phyloP scores from a whole-genome alignment of 2,888 invertebrate species.

The Drosophila aldrichi region DNA sequence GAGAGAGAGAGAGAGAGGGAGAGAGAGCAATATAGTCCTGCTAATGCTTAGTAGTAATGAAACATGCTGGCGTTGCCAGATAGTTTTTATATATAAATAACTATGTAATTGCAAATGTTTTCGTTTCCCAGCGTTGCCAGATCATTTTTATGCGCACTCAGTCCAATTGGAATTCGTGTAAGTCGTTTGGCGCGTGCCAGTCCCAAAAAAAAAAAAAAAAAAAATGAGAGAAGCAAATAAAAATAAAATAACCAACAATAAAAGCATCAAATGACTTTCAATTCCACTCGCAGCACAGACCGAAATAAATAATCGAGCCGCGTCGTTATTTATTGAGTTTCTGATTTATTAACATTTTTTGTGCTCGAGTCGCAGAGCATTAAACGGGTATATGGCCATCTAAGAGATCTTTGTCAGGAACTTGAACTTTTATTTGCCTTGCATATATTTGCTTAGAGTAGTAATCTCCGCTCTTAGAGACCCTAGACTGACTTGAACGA shows the following conservation, averaged over 20 bases:
- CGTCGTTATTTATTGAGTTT: conserved; percentile 35
- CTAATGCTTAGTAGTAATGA: background rate
- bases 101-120: background rate
- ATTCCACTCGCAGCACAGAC: conserved; percentile 17
- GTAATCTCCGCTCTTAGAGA: background rate
- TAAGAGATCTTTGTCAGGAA: background rate
- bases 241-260: background rate
- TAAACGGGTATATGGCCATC: background rate
- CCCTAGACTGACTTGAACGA: too few species aligned
- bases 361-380: background rate
- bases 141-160: background rate
- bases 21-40: background rate
- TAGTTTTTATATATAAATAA: background rate
- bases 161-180: conserved; percentile 1
- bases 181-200: conserved; percentile 42
- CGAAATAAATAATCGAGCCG: conserved; percentile 35
- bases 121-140: background rate
- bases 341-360: conserved; percentile 9
- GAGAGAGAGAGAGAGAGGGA: background rate
- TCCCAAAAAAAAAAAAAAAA: background rate
- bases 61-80: background rate
- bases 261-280: conserved; percentile 30
- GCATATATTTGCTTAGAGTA: background rate
- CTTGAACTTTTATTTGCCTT: background rate
- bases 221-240: background rate